Percentiles rank a stretch among this genome's conserved stretches.
phyloP scores from a whole-genome alignment of 2,888 invertebrate species.

The Anagyrus pseudococci region DNA sequence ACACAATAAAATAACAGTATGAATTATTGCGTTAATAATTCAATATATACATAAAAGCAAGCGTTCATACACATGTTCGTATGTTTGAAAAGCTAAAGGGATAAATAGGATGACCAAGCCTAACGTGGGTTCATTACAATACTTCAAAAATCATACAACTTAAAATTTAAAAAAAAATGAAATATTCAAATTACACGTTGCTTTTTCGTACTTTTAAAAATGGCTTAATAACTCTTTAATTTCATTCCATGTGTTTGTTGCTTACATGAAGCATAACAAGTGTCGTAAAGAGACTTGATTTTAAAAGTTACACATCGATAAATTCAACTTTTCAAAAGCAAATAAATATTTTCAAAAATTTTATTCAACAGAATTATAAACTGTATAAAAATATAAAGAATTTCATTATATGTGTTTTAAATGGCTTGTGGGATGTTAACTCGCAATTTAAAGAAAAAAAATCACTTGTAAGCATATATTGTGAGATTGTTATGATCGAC shows the following conservation, averaged over 20 bases:
- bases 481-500: too few species aligned
- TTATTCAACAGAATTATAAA: too few species aligned
- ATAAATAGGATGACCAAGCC: conserved; percentile 22
- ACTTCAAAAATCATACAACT: background rate
- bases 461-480: too few species aligned
- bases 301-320: too few species aligned
- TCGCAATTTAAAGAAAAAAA: too few species aligned
- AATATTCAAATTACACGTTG: background rate
- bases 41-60: background rate
- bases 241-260: background rate
- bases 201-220: background rate
- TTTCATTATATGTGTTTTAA: too few species aligned
- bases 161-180: background rate
- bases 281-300: too few species aligned
- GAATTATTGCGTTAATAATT: conserved; percentile 2
- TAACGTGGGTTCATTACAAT: conserved; percentile 13
- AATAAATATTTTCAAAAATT: too few species aligned
- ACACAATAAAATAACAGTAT: conserved; percentile 1
- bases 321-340: too few species aligned
- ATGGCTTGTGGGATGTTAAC: too few species aligned
- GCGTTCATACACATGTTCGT: background rate
- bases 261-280: background rate
- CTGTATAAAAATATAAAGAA: too few species aligned
- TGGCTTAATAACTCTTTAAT: background rate
- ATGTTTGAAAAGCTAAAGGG: conserved; percentile 14